phyloP scores from a whole-genome alignment of 1,140 invertebrate genomes.

The Acromyrmex echinatior region DNA sequence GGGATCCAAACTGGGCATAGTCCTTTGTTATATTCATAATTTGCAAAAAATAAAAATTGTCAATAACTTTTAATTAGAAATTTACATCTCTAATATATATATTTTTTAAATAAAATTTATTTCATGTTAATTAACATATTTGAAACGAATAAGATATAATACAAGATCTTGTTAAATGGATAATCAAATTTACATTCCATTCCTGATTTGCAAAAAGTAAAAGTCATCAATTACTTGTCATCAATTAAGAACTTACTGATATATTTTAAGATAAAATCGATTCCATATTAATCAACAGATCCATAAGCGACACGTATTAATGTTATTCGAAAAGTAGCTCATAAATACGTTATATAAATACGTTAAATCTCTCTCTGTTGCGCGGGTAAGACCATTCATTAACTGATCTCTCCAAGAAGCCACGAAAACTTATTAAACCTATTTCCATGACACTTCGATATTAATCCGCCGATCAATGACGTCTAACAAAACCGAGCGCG shows the following conservation, averaged over 20 bases:
- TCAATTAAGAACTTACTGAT: background rate
- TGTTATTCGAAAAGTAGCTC: background rate
- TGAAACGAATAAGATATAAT: too few relatives aligned
- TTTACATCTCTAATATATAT: background rate
- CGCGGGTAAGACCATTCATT: background rate
- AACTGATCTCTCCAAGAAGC: constrained; percentile 56
- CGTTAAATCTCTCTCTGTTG: background rate
- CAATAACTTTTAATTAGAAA: background rate
- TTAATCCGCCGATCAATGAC: constrained; percentile 28
- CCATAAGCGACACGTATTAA: background rate
- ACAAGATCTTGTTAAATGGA: background rate
- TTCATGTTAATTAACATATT: too few relatives aligned
- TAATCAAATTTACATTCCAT: background rate
- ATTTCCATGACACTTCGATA: constrained; percentile 63
- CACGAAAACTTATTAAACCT: constrained; percentile 69
- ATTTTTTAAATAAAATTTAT: background rate
- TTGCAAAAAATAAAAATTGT: background rate
- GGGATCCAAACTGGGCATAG: too few relatives aligned
- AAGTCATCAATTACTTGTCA: background rate
- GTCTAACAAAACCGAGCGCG: constrained; percentile 54
- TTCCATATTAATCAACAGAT: background rate
- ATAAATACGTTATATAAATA: background rate
- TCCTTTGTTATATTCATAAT: background rate
- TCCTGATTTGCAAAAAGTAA: background rate
- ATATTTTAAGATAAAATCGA: background rate